These are phyloP conservation scores for Diplodus sargus DNA, from an alignment of 2,797 vertebrate species.

Conservation along the genomic window DNA sequence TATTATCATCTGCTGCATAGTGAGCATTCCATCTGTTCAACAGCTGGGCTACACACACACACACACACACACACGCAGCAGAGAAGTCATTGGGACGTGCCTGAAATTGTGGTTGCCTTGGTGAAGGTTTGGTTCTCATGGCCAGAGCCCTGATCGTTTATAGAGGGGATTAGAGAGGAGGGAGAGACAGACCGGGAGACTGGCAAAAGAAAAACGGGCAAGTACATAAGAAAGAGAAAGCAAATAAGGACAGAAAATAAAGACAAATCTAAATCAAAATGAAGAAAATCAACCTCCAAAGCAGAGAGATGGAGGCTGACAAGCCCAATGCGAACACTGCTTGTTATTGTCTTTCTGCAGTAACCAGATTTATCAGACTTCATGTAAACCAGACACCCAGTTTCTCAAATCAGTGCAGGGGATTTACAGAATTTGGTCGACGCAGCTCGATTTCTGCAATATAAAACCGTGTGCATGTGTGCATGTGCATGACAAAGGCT, in stretches of 20 bases:
- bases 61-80: constrained; percentile 41
- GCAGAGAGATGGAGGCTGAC: not conserved
- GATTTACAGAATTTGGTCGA: not conserved
- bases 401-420: not conserved
- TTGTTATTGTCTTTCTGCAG: not conserved
- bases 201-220: constrained; percentile 16
- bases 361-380: constrained; percentile 1
- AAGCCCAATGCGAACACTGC: not conserved
- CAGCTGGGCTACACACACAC: constrained; percentile 82
- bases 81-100: constrained; percentile 70
- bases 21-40: constrained; percentile 88
- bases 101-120: constrained; percentile 81
- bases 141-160: constrained; percentile 64
- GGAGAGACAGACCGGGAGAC: constrained; percentile 29
- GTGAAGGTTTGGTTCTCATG: constrained; percentile 79
- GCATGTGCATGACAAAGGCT: not conserved
- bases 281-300: not conserved
- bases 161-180: constrained; percentile 68
- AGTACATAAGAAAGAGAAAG: not conserved
- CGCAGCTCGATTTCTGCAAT: constrained; percentile 8
- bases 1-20: constrained; percentile 84
- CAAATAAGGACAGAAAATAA: constrained; percentile 8
- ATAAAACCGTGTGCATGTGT: not conserved
- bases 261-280: not conserved
- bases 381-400: constrained; percentile 1